phyloP scores from a whole-genome alignment of 2,113 vertebrate genomes.

The Brachionichthys hirsutus region DNA sequence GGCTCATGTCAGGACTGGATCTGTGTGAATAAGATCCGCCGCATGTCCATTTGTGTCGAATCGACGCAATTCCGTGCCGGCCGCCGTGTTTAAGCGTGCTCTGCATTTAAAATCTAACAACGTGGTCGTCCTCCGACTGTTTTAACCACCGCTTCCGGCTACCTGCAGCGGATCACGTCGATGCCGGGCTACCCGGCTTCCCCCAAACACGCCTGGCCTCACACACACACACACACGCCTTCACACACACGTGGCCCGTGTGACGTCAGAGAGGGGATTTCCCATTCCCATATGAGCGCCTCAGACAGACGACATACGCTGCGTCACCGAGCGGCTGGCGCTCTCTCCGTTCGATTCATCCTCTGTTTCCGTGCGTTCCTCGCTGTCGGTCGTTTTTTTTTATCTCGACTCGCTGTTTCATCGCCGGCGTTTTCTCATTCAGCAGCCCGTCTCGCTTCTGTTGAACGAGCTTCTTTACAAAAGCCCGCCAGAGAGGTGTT shows the following conservation, averaged over 20 bases:
- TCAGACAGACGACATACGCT: constrained; percentile 72
- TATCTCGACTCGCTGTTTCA: not conserved
- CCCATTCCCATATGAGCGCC: constrained; percentile 61
- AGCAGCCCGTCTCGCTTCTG: constrained; percentile 6
- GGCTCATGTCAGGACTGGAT: not conserved
- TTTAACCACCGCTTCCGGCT: not conserved
- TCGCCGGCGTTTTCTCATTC: constrained; percentile 17
- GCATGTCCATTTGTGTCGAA: no score
- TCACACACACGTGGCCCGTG: constrained; percentile 60
- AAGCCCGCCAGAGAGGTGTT: not conserved
- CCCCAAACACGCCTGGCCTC: constrained; percentile 43
- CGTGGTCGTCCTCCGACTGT: no score
- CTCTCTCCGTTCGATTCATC: constrained; percentile 23
- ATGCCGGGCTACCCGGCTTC: constrained; percentile 36
- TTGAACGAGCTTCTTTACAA: not conserved
- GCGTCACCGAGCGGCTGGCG: constrained; percentile 69
- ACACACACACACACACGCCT: constrained; percentile 31
- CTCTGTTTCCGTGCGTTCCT: constrained; percentile 18
- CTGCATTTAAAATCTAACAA: not conserved
- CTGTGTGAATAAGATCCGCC: no score
- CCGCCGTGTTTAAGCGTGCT: no score
- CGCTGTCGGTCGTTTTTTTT: constrained; percentile 14
- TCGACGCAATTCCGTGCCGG: no score
- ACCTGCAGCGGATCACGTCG: constrained; percentile 22
- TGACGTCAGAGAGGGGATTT: constrained; percentile 76